Conservation (phyloP, 2,113 vertebrate genomes). For the Polypterus bichir region DNA sequence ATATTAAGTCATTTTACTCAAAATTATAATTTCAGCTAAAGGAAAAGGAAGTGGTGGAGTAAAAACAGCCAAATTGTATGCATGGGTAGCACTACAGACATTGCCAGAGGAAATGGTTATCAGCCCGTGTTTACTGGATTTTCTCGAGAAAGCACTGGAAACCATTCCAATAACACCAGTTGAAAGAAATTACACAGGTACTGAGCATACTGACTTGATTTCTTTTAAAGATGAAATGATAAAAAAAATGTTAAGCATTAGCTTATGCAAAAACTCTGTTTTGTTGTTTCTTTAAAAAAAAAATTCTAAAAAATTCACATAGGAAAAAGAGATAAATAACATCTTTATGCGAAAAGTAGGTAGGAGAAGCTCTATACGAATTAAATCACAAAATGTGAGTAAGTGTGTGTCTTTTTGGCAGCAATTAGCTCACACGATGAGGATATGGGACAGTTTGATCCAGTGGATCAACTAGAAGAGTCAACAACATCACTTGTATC, state of each 20-base stretch:
- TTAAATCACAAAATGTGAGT: no score
- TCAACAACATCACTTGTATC: conserved; percentile 87
- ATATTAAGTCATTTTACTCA: conserved; percentile 32
- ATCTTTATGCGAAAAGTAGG: no score
- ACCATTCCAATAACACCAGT: conserved; percentile 95
- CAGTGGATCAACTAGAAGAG: conserved; percentile 83
- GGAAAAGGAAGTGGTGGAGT: conserved; percentile 77
- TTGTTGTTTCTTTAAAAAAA: no score
- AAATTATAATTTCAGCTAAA: conserved; percentile 59
- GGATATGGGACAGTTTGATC: conserved; percentile 87
- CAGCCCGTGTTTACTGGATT: conserved; percentile 88
- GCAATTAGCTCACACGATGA: conserved; percentile 82
- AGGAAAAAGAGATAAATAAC: no score
- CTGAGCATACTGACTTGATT: background rate
- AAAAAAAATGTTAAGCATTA: no score
- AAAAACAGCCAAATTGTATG: conserved; percentile 90
- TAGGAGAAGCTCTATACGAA: no score
- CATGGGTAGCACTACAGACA: conserved; percentile 94
- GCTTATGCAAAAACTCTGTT: no score
- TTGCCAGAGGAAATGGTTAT: conserved; percentile 98
- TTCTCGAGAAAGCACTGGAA: conserved; percentile 92
- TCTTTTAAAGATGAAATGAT: no score
- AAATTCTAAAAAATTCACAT: no score
- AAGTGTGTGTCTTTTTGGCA: conserved; percentile 22
- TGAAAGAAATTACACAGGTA: conserved; percentile 77